Evolutionary conservation across 2,113 vertebrate species (phyloP), one percentile per base, ranked within the genome.

Genomic region (Nyctibius bracteatus): DNA sequence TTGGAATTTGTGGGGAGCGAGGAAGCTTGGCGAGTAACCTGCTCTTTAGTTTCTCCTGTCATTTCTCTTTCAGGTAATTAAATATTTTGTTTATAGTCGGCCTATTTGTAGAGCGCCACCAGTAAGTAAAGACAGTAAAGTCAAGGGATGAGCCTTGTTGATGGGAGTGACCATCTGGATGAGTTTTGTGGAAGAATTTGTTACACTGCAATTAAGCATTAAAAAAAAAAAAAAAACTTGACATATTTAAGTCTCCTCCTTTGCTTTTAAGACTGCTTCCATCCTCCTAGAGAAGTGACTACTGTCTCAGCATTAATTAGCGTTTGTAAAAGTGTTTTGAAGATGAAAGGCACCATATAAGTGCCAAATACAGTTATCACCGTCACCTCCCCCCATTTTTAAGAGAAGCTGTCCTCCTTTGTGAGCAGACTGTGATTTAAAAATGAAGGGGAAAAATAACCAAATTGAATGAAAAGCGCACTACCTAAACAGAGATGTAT

Each of bases 241-340:
- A 66, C 77, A 65, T 95, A 62, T 97, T 83, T 82, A 75, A 78
- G 66, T 89, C 81, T 95, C 62, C 75, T 95, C 68, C 75, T 94
- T 82, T 63, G 90, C 85, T 90, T 92, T 92, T 63, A 74, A 96
- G 84, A 89, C 85, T 92, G n/a, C 80, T 86, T 88, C 83, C 52
- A 47, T 71, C 90, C 58, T 92, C 77, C 86, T 84, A 55, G 82
- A 94, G 82, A 92, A 92, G 61, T 68, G 85, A 93, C 95, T 80
- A 72, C 92, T 92, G 86, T 91, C 93, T 97, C 87, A 92, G 87
- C 93, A 70, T 97, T 96, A 97, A 96, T 97, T 95, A 95, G 91
- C 86, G 91, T 92, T 96, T 96, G 75, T 78, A 71, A 61, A 92
- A 96, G 81, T 62, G 78, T 75, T 97, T 67, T 91, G 92, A 97